Evolutionary conservation across 2,797 vertebrate species (phyloP).

Genomic region (Ctenopoma kingsleyae): DNA sequence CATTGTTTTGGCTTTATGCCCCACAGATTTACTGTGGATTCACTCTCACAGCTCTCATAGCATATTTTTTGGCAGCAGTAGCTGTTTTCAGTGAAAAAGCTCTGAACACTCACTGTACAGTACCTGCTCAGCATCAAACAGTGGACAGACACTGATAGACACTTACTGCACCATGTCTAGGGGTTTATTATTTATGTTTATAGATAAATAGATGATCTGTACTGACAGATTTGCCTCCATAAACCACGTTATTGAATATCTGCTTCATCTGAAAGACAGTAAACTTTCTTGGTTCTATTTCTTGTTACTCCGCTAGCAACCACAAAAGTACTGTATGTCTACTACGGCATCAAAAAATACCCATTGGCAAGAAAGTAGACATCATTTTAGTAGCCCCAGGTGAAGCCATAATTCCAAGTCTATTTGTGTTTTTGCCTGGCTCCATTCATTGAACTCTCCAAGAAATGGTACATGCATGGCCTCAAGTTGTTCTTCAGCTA

Average conservation of each 20-base stretch:
- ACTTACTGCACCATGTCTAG: background rate
- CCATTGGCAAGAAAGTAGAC: slow-evolving; percentile 15
- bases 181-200: too few species aligned
- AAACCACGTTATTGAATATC: background rate
- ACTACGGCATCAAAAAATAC: slow-evolving; percentile 2
- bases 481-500: slow-evolving; percentile 3
- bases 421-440: background rate
- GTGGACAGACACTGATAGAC: too few species aligned
- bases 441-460: slow-evolving; percentile 16
- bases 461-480: slow-evolving; percentile 2
- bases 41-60: background rate
- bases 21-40: background rate
- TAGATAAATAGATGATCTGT: too few species aligned
- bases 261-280: background rate
- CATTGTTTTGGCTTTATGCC: slow-evolving; percentile 1
- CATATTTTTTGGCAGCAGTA: too few species aligned
- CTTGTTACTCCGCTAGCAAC: slow-evolving; percentile 1
- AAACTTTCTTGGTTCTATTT: background rate
- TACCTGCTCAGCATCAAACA: too few species aligned
- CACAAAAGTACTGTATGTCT: background rate
- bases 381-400: slow-evolving; percentile 5
- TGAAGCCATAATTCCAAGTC: background rate
- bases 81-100: too few species aligned
- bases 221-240: too few species aligned
- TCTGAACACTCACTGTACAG: too few species aligned